A percentile compares a stretch with the other conserved stretches of the same genome.
phyloP scores from a whole-genome alignment of 2,113 vertebrate species.

The Paracanthobrama guichenoti region DNA sequence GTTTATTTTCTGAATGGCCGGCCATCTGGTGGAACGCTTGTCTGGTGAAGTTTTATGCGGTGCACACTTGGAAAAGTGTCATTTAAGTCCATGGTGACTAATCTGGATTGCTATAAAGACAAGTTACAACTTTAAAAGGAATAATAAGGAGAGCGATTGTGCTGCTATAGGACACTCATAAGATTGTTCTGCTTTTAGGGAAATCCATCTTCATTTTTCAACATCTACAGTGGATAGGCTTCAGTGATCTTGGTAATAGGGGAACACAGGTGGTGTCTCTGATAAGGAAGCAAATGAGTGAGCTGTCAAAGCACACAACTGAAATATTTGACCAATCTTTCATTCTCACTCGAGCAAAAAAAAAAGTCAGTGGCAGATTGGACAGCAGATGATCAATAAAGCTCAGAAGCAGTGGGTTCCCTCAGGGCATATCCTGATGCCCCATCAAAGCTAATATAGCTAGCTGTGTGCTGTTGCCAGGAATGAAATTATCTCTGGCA shows the following conservation, averaged over 20 bases:
- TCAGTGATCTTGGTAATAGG: slow-evolving; percentile 32
- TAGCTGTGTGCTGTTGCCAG: slow-evolving; percentile 26
- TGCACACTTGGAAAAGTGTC: neutral
- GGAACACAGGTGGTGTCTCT: slow-evolving; percentile 38
- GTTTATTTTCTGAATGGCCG: slow-evolving; percentile 20
- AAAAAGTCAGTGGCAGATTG: slow-evolving; percentile 32
- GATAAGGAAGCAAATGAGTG: slow-evolving; percentile 22
- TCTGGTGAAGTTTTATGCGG: neutral
- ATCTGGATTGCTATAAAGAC: neutral
- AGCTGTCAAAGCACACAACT: neutral
- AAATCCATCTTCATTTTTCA: slow-evolving; percentile 7
- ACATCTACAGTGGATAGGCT: neutral
- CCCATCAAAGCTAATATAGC: slow-evolving; percentile 27
- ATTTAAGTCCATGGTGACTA: neutral
- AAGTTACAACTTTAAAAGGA: neutral
- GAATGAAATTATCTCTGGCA: slow-evolving; percentile 17
- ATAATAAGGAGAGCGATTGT: neutral
- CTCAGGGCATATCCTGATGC: slow-evolving; percentile 20
- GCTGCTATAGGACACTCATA: neutral
- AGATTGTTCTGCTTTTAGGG: neutral
- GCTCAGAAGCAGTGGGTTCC: neutral
- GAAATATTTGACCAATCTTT: slow-evolving; percentile 36
- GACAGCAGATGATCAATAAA: slow-evolving; percentile 42
- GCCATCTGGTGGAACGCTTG: slow-evolving; percentile 20
- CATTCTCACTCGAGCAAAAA: neutral